Evolutionary conservation across 2,797 vertebrate species (phyloP), one percentile per base, ranked within the genome.

Genomic region (Brachyrhaphis roseni): DNA sequence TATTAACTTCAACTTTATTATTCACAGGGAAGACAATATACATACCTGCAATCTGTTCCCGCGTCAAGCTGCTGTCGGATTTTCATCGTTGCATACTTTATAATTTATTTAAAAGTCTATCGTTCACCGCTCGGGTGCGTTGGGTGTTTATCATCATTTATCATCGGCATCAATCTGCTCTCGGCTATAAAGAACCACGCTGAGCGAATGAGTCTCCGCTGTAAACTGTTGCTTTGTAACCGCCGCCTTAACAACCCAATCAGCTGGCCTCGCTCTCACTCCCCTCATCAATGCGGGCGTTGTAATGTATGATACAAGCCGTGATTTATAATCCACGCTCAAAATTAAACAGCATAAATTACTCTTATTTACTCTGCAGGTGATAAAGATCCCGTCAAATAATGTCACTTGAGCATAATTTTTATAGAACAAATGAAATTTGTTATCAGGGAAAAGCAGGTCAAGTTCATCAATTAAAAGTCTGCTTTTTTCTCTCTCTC

Each of bases 401-500:
- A 96, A 95, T 95, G 95, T 95, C 96, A 96, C 92, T 95, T 94
- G 93, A 94, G 95, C 93, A 95, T 95, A 94, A 94, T 96, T 96
- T 96, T 95, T 95, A 95, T 94, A 93, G 94, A 95, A 95, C 95
- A 95, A 95, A 95, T 95, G 95, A 95, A 96, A 95, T 95, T 95
- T 95, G 94, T 95, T 95, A 96, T 95, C 94, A 95, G 92, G 94
- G 91, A 93, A 95, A 95, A 92, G 92, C 93, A 90, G 96, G 94
- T 95, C 94, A 96, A 95, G 94, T 95, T 96, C 95, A 96, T 95
- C 94, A 96, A 95, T 95, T 95, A 96, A 94, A 95, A 91, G 87
- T 92, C 90, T 84, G 64, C 86, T 90, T 86, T 88, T 80, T 91
- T 90, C 92, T 88, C 85, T 49, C 20, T 26, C 23, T 10, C 51